Base-by-base conservation (phyloP, 1,140 invertebrate species). In the Zaprionus tsacasi region DNA sequence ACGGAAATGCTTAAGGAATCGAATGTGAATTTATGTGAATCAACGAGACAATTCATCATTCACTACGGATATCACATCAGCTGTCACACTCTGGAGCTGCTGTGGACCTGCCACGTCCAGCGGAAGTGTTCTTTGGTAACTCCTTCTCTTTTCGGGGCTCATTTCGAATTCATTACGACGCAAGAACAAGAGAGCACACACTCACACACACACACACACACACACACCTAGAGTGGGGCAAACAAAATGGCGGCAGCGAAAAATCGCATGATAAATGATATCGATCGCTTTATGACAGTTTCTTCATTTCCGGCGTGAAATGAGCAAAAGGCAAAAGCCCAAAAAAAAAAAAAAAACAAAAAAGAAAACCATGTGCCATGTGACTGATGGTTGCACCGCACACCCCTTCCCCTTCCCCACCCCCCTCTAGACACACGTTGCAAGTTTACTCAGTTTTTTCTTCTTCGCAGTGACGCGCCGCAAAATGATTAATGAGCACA, bases 261-360 rank as follows among this genome's bases (percentile, higher is more conserved):
- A 89, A 89, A 89, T 82, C 74, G 83, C 88, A 92, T 91, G 91
- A 92, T 92, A 91, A 91, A 92, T 92, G 91, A 91, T 89, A 89
- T 58, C 87, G 87, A 91, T 91, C 90, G 85, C 72, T 78, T 91
- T 91, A 91, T 92, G 91, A 92, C 91, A 92, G 83, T 91, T 91
- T 91, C 87, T 91, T 91, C 91, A 92, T 92, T 92, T 92, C 91
- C 91, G 89, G 89, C 83, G 70, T 82, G 78, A 88, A 85, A 89
- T 89, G 85, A 88, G 85, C 85, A 89, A 76, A 66, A 63, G 45
- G 56, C 27, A 30, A 17, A 30, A 21, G 21, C 21, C 21, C 45
- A 64, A 56, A 60, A 64, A 30, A 79, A 76, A 76, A 79, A 68
- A 21, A 21, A 21, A 21, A 17, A 30, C 45, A 64, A 56, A 60